Percentiles rank a stretch among this genome's conserved stretches.
Evolutionary conservation across 1,140 invertebrate genomes (phyloP).

Genomic region (Drosophila navojoa): DNA sequence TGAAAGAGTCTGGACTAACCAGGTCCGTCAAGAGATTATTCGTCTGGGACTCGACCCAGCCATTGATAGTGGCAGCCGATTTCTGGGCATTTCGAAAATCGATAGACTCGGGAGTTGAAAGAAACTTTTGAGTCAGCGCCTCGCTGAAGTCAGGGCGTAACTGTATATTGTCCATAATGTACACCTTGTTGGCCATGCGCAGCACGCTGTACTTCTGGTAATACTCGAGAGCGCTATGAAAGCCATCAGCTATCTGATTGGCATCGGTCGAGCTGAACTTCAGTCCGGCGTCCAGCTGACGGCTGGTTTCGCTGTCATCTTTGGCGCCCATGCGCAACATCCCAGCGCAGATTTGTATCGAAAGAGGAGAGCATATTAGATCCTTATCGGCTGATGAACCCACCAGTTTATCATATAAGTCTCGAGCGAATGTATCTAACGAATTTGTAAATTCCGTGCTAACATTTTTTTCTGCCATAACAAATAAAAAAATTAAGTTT

Average conservation of each 20-base stretch:
- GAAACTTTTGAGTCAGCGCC: constrained; percentile 76
- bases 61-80: constrained; percentile 86
- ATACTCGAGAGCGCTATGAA: constrained; percentile 55
- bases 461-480: neutral
- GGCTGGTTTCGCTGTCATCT: constrained; percentile 84
- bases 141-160: constrained; percentile 83
- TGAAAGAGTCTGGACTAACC: constrained; percentile 85
- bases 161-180: constrained; percentile 84
- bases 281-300: constrained; percentile 84
- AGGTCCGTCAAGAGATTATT: constrained; percentile 89
- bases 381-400: constrained; percentile 53
- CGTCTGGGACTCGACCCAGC: constrained; percentile 89
- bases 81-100: constrained; percentile 84
- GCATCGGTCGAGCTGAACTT: constrained; percentile 47
- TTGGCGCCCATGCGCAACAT: constrained; percentile 85
- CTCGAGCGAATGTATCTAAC: constrained; percentile 45
- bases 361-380: constrained; percentile 84
- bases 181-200: constrained; percentile 88
- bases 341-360: constrained; percentile 78
- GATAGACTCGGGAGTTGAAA: constrained; percentile 85
- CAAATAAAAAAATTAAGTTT: neutral
- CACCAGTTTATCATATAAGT: constrained; percentile 36
- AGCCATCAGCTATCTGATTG: constrained; percentile 41
- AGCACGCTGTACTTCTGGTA: constrained; percentile 78
- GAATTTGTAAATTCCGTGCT: constrained; percentile 24